These are phyloP conservation scores for Pherbina coryleti DNA, from an alignment of 2,888 invertebrate genomes.

Conservation along the genomic window DNA sequence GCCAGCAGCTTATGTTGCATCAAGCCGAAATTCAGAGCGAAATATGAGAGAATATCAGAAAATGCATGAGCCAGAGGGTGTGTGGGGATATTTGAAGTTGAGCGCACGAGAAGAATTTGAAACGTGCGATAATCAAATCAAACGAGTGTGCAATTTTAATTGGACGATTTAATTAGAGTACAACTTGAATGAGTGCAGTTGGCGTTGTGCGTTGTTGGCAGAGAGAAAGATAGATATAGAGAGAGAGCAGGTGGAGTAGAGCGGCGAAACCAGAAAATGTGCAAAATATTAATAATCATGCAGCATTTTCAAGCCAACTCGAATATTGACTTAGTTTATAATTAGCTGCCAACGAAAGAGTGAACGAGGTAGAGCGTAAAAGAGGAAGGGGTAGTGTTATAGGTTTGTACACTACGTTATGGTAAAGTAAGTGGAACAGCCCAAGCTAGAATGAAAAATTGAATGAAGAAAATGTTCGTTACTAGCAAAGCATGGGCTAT, in stretches of 20 bases:
- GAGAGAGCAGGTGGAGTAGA: background rate
- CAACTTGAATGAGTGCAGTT: conserved; percentile 10
- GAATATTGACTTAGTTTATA: conserved; percentile 27
- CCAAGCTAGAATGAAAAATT: background rate
- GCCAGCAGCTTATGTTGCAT: conserved; percentile 6
- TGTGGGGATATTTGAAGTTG: background rate
- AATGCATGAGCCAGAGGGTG: background rate
- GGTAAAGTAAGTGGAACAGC: background rate
- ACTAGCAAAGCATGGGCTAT: background rate
- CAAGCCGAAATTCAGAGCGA: background rate
- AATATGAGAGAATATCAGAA: background rate
- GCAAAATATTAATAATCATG: conserved; percentile 5
- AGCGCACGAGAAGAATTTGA: background rate
- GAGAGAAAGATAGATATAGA: no score
- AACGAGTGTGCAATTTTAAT: conserved; percentile 69
- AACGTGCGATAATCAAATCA: conserved; percentile 66
- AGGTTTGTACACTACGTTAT: background rate
- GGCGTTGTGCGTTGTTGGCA: background rate
- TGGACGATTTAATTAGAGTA: conserved; percentile 67
- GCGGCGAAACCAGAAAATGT: background rate
- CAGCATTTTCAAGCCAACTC: background rate
- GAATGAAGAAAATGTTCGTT: background rate
- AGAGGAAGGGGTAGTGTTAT: background rate
- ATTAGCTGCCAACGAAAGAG: conserved; percentile 2
- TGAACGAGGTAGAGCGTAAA: background rate